These are phyloP conservation scores for Caenorhabditis panamensis DNA, from an alignment of 2,888 invertebrate genomes.

Conservation along the genomic window DNA sequence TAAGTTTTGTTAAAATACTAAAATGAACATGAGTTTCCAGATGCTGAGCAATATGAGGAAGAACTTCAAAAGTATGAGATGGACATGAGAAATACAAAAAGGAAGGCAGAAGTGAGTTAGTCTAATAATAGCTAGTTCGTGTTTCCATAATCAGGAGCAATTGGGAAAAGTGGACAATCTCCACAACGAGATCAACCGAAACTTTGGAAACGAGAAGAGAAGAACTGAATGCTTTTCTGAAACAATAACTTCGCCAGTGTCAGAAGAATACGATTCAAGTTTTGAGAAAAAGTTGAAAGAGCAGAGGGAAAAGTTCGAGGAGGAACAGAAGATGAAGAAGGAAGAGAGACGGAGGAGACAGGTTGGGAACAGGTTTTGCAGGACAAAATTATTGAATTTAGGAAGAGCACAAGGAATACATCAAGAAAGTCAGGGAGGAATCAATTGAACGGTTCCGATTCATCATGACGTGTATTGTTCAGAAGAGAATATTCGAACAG, in stretches of 20 bases:
- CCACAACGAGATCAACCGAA: not conserved
- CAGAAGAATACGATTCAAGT: not conserved
- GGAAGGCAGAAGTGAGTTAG: not conserved
- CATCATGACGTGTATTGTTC: not conserved
- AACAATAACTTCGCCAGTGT: not conserved
- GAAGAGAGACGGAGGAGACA: not conserved
- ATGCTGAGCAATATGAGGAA: not conserved
- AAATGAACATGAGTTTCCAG: not conserved
- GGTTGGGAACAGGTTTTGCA: not conserved
- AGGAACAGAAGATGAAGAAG: not conserved
- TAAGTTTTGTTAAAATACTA: not conserved
- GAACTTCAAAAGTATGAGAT: not conserved
- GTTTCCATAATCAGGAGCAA: not conserved
- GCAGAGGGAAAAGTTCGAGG: not conserved
- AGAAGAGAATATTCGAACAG: not conserved
- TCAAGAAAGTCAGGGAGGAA: not conserved
- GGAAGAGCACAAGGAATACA: not conserved
- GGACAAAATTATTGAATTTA: not conserved
- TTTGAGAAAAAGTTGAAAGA: not conserved
- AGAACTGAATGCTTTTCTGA: not conserved
- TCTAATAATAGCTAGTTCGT: not conserved
- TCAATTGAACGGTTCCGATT: not conserved
- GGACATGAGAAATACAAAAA: not conserved
- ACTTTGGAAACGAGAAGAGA: not conserved
- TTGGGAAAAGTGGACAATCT: not conserved